Conservation (phyloP, 2,888 invertebrate genomes). For the Ochropleura plecta region DNA sequence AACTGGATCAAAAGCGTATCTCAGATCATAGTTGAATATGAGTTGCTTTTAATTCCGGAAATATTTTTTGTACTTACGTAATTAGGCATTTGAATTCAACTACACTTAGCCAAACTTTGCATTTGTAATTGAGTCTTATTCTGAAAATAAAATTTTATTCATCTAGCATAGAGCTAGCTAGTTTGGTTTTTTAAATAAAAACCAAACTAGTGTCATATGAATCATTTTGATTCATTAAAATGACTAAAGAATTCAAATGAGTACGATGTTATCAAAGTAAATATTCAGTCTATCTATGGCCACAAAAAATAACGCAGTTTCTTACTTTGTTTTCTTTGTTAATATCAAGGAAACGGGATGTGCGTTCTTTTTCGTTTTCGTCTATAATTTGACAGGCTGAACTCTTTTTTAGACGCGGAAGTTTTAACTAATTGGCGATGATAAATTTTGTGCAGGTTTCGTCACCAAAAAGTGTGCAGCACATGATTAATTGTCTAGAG, state of each 20-base stretch:
- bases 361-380: conserved; percentile 70
- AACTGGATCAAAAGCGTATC: conserved; percentile 15
- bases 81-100: conserved; percentile 14
- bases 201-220: conserved; percentile 23
- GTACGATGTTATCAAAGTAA: conserved; percentile 55
- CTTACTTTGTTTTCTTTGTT: conserved; percentile 62
- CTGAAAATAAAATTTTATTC: conserved; percentile 13
- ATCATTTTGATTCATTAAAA: conserved; percentile 57
- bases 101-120: conserved; percentile 2
- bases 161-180: not conserved
- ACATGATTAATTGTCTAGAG: conserved; percentile 58
- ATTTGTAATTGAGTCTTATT: conserved; percentile 8
- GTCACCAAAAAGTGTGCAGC: conserved; percentile 65
- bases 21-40: conserved; percentile 14
- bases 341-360: conserved; percentile 69
- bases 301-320: conserved; percentile 45
- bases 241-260: conserved; percentile 55
- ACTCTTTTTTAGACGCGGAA: conserved; percentile 81
- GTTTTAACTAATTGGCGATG: conserved; percentile 81
- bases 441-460: conserved; percentile 79
- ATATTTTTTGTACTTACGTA: not conserved
- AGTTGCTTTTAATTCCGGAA: conserved; percentile 5
- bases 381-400: conserved; percentile 74
- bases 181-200: conserved; percentile 14
- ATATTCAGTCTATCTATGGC: conserved; percentile 50